Percentiles rank a stretch among this genome's conserved stretches.
Evolutionary conservation across 2,888 invertebrate genomes (phyloP).

Genomic region (Andrena hattorfiana): DNA sequence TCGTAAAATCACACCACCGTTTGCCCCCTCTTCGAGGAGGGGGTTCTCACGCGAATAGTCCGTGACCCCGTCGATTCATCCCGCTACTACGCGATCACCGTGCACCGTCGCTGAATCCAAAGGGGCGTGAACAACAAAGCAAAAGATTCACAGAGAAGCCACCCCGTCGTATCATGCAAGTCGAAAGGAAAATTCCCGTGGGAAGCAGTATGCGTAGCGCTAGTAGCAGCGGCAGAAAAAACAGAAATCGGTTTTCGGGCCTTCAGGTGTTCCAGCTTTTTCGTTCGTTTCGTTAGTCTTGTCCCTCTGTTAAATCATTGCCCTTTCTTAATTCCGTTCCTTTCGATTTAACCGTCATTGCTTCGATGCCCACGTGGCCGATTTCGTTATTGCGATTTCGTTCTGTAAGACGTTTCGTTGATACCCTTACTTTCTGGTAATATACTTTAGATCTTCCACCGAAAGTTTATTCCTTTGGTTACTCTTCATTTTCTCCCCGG

Average conservation of each 20-base stretch:
- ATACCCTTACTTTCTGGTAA: background rate
- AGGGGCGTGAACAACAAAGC: background rate
- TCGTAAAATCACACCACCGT: background rate
- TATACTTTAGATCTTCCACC: background rate
- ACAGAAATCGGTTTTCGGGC: constrained; percentile 65
- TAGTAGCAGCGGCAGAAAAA: constrained; percentile 37
- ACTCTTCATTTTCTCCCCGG: background rate
- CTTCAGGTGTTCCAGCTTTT: constrained; percentile 73
- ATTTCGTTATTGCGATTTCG: background rate
- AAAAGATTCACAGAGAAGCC: background rate
- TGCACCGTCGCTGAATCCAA: constrained; percentile 10
- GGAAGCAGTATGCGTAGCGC: constrained; percentile 25
- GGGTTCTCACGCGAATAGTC: background rate
- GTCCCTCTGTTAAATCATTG: background rate
- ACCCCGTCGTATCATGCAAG: constrained; percentile 31
- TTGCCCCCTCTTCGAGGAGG: constrained; percentile 30
- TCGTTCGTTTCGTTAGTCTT: constrained; percentile 49
- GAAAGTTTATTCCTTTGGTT: background rate
- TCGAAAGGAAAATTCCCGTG: constrained; percentile 24
- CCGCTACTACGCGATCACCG: constrained; percentile 22
- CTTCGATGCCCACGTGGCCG: background rate
- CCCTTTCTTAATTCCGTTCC: constrained; percentile 4
- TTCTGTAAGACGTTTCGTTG: background rate
- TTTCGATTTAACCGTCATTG: background rate
- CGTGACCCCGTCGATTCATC: constrained; percentile 6